phyloP scores from a whole-genome alignment of 2,888 invertebrate species.

The Rapana venosa region DNA sequence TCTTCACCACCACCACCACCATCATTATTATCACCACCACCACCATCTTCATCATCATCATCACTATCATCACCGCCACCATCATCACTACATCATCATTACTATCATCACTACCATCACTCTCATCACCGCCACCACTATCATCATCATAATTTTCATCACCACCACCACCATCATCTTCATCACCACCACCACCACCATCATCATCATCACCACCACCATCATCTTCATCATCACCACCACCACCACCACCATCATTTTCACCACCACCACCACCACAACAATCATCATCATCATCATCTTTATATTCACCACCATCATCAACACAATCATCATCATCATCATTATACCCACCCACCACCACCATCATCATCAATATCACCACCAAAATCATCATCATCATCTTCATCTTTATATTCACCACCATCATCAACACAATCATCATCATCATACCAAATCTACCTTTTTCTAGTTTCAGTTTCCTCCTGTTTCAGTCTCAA shows the following conservation, averaged over 20 bases:
- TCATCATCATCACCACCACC: conserved; percentile 43
- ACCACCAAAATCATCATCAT: not conserved
- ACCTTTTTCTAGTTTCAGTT: no score
- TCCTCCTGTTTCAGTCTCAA: no score
- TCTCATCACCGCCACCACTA: not conserved
- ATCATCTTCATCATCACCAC: conserved; percentile 43
- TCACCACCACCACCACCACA: conserved; percentile 39
- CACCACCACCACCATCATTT: conserved; percentile 41
- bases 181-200: conserved; percentile 46
- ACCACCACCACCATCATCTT: conserved; percentile 16
- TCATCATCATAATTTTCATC: not conserved
- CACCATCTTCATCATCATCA: conserved; percentile 12
- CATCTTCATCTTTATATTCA: not conserved
- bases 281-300: not conserved
- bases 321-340: not conserved
- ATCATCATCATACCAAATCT: not conserved
- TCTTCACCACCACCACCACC: not conserved
- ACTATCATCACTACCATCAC: not conserved
- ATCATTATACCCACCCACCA: not conserved
- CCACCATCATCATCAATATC: not conserved
- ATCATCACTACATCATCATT: not conserved
- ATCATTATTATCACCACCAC: not conserved
- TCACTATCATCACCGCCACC: conserved; percentile 44
- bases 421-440: not conserved
- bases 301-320: not conserved